phyloP scores from a whole-genome alignment of 53 echinoderm and acorn worm genomes.

The Crossaster papposus region DNA sequence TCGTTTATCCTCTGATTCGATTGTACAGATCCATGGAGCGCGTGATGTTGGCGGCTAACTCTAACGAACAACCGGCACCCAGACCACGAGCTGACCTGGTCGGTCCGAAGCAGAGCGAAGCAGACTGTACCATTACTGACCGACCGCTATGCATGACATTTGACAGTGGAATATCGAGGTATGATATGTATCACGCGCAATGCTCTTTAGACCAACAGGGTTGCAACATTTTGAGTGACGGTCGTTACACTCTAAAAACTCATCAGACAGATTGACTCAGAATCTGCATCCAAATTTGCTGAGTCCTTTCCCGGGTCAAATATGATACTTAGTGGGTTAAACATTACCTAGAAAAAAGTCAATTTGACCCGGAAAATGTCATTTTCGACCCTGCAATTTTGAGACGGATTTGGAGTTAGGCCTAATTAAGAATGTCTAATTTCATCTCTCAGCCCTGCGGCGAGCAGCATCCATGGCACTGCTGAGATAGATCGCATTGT shows the following conservation, averaged over 20 bases:
- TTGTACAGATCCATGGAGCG: slow-evolving; percentile 31
- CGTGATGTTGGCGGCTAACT: neutral
- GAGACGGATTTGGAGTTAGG: too few species aligned
- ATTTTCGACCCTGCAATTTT: too few species aligned
- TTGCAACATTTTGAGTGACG: too few species aligned
- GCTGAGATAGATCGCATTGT: slow-evolving; percentile 18
- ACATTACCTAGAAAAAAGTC: too few species aligned
- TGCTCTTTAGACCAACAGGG: too few species aligned
- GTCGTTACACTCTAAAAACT: too few species aligned
- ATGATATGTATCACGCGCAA: neutral
- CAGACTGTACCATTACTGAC: slow-evolving; percentile 31
- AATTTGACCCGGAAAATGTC: too few species aligned
- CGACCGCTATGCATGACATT: slow-evolving; percentile 43
- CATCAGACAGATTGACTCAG: too few species aligned
- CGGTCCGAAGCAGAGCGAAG: slow-evolving; percentile 20
- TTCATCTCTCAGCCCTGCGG: slow-evolving; percentile 7
- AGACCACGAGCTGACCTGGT: slow-evolving; percentile 3
- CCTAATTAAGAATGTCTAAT: neutral
- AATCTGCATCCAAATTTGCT: too few species aligned
- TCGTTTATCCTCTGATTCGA: neutral
- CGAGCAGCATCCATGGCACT: neutral
- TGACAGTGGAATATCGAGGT: slow-evolving; percentile 55
- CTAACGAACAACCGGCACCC: neutral
- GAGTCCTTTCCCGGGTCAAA: too few species aligned
- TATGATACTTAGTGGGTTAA: too few species aligned